Evolutionary conservation across 1,140 invertebrate genomes (phyloP), one percentile per base, ranked within the genome.

Genomic region (Dermatophagoides farinae): DNA sequence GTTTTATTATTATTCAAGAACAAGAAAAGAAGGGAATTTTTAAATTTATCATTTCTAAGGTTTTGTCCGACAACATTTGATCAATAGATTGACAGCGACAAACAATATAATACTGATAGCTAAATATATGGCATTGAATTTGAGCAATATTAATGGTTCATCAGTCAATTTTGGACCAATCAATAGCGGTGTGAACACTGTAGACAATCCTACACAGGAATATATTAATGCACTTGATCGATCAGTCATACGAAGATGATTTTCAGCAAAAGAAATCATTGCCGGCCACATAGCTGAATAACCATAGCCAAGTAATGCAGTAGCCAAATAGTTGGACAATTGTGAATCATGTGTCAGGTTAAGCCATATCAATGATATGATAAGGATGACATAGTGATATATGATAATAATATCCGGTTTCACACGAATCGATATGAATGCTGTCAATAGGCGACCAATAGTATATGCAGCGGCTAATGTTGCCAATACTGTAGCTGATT

Each of bases 281-380:
- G n/a, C 38, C n/a, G 57, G 38, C 57, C 57, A 58, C 8, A 49
- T 12, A 6, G 57, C 57, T 9, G 57, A 58, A 25, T 16, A 43
- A 41, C 57, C 57, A 43, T 22, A 43, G 25, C 57, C 40, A 16
- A 58, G 14, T 4, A 22, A 11, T 4, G n/a, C 11, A 1, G 9
- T 44, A 14, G 39, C 57, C 6, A 58, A 14, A 22, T 41, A 58
- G 9, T 50, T 41, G 6, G 14, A 25, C 6, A 14, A 10, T 11
- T 14, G 2, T 1, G 9, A 25, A 38, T 58, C 16, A 1, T 44
- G 22, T 23, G 18, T 25, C 10, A 58, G 6, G 8, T 16, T 50
- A 18, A 58, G 20, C 11, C 52, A 50, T 22, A 20, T 20, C 31
- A 58, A 10, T 11, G 38, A 38, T 14, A 58, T 23, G 8, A 58